Evolutionary conservation across 2,113 vertebrate genomes (phyloP).

Genomic region (Myotis lucifugus): DNA sequence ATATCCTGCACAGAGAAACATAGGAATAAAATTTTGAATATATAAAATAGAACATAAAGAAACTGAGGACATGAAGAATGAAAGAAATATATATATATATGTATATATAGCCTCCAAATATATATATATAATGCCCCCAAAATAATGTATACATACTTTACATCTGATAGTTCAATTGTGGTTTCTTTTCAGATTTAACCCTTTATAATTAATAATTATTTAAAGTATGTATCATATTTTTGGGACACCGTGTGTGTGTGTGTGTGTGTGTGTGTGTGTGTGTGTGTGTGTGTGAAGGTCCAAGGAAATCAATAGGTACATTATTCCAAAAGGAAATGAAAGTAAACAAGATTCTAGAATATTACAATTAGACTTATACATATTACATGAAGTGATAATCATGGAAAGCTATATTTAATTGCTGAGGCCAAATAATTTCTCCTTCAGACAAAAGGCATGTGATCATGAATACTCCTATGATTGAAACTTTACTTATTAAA

Average conservation of each 20-base stretch:
- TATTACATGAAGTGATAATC: background rate
- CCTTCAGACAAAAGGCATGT: background rate
- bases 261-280: too few relatives aligned
- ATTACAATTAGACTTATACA: background rate
- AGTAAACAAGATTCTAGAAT: background rate
- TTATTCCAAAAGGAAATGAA: background rate
- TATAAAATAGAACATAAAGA: background rate
- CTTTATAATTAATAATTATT: too few relatives aligned
- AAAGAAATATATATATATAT: background rate
- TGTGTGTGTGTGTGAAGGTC: background rate
- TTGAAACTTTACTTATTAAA: background rate
- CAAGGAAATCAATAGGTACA: background rate
- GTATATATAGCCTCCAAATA: too few relatives aligned
- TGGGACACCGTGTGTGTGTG: too few relatives aligned
- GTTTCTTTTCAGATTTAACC: too few relatives aligned
- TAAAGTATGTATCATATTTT: too few relatives aligned
- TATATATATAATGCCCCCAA: too few relatives aligned
- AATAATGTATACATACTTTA: too few relatives aligned
- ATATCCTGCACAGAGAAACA: background rate
- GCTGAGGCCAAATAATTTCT: background rate
- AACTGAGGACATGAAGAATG: background rate
- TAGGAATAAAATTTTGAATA: background rate
- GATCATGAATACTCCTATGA: background rate
- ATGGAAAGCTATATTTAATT: background rate
- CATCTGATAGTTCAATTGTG: too few relatives aligned